Evolutionary conservation across 2,888 invertebrate species (phyloP), one percentile per base, ranked within the genome.

Genomic region (Hetaerina titia): DNA sequence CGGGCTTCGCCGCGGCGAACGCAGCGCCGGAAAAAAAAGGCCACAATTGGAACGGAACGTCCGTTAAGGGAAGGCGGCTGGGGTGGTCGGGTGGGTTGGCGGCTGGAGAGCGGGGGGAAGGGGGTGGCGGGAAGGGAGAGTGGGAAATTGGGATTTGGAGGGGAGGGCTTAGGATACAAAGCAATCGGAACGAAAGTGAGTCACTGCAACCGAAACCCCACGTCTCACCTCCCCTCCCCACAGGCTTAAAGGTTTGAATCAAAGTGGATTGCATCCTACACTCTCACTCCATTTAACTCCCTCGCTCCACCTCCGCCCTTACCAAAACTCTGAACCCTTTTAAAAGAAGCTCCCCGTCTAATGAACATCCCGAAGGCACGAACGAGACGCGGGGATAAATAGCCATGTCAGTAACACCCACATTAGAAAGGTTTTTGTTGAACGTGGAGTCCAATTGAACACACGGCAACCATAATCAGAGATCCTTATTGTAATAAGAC

Each of bases 181-280:
- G 81, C 81, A 81, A 81, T 81, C 11, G 81, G 81, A 81, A 81
- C 81, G 81, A 81, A 81, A n/a, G 81, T 81, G 81, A 81, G 81
- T 81, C 81, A 81, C 81, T 81, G 81, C 7, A 13, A 22, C 81
- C 81, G 31, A 81, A 81, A 81, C 81, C 31, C 81, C 81, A 13
- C 25, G 25, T 8, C 31, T 25, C 81, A 81, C 81, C 81, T 81
- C 25, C 81, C 22, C 2, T 25, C 81, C 81, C 81, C 1, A 81
- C 81, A 22, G 81, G 81, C 81, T 13, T 15, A n/a, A 69, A 31
- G 31, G 9, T 81, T 22, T 81, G 81, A 81, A 81, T 81, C 81
- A 31, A 81, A 81, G 81, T 13, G 9, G 25, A 81, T 81, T 81
- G 81, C 81, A 31, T 15, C 81, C 81, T n/a, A n/a, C 81, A 81